Base-by-base conservation (phyloP, 2,888 invertebrate genomes). In the Tetropium fuscum region DNA sequence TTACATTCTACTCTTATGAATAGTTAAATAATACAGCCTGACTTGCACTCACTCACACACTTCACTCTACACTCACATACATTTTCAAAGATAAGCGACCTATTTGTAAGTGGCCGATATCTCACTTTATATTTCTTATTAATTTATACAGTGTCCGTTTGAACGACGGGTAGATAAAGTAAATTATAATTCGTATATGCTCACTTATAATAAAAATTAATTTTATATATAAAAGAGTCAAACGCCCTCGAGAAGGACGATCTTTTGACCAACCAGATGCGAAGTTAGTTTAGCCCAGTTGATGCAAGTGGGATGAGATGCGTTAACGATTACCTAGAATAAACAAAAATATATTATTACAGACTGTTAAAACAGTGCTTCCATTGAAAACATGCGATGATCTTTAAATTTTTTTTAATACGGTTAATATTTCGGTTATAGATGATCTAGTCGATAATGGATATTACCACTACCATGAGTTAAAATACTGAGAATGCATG, bases 261-360 rank as follows among this genome's bases (percentile, higher is more conserved):
- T 62, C 64, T 65, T 63, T 66, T 63, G 66, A 73, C 72, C 72
- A 71, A 72, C 68, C 65, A 60, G 64, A 63, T 66, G 71, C 72
- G 69, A 64, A 71, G 72, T 72, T 71, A 74, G 68, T 68, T 64
- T 66, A 59, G 68, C 73, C 76, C 77, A 76, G 74, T 74, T 74
- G 78, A 72, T 78, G 76, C 68, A 70, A 70, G 63, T 66, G 69
- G 63, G 53, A 58, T 67, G 63, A 59, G 70, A 64, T 74, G 75
- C 73, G 76, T 80, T 81, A 81, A 78, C 80, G 80, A 74, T 79
- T 79, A 70, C 80, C 80, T 81, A 78, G 73, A 80, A 74, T 64
- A 76, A 77, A 80, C 66, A 70, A 67, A 63, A 58, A 72, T 64
- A 64, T 16, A 16, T 44, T 27, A 44, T 27, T 34, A 10, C 2